A percentile compares a stretch with the other conserved stretches of the same genome.
phyloP scores from a whole-genome alignment of 2,797 vertebrate species.

The Aldrovandia affinis region DNA sequence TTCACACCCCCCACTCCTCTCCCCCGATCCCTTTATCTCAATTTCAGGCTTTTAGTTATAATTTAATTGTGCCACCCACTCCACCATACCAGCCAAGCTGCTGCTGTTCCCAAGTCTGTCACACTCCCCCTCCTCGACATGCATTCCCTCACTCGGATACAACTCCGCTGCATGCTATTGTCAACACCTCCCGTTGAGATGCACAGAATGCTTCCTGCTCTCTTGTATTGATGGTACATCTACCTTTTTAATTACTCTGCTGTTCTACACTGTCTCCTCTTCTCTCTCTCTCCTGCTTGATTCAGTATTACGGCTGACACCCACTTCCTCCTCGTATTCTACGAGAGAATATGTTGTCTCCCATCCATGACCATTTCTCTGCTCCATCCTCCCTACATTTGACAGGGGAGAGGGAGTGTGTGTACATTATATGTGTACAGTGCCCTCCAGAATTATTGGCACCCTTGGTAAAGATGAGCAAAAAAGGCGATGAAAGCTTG shows the following conservation, averaged over 20 bases:
- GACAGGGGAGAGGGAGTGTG: neutral
- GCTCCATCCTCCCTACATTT: neutral
- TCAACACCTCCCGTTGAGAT: no score
- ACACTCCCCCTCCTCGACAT: neutral
- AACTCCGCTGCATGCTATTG: slow-evolving; percentile 41
- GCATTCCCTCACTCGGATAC: slow-evolving; percentile 35
- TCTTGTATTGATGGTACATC: neutral
- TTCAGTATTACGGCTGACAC: slow-evolving; percentile 40
- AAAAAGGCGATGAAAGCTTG: no score
- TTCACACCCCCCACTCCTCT: slow-evolving; percentile 55
- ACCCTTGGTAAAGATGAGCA: no score
- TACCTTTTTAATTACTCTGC: neutral
- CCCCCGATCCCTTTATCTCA: slow-evolving; percentile 42
- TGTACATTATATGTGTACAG: neutral
- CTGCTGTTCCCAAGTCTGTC: slow-evolving; percentile 24
- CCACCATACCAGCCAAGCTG: slow-evolving; percentile 15
- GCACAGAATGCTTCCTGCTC: neutral
- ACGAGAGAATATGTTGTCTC: neutral
- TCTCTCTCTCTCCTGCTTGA: slow-evolving; percentile 29
- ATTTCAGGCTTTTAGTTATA: slow-evolving; percentile 33
- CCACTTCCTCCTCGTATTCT: neutral
- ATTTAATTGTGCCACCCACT: slow-evolving; percentile 23
- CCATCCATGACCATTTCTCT: neutral
- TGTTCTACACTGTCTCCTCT: neutral
- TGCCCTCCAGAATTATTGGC: no score